Evolutionary conservation across 2,888 invertebrate species (phyloP), one percentile per base, ranked within the genome.

Genomic region (Pollenia angustigena): DNA sequence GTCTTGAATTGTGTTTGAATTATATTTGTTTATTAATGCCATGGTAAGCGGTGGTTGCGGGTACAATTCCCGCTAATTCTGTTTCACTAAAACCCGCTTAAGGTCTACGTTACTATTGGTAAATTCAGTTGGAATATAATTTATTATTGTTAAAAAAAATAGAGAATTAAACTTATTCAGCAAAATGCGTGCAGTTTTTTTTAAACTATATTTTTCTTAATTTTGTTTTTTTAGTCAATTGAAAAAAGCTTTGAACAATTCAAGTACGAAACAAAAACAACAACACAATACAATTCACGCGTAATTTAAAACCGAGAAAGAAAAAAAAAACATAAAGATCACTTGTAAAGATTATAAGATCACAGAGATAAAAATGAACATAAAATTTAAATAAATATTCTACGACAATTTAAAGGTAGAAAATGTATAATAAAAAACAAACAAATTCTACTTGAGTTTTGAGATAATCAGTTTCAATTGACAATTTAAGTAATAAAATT

Each of bases 391-490:
- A 79, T 58, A 82, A 68, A 84, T 60, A 79, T 74, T 72, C 18
- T 72, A 76, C 18, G 52, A 60, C 86, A 84, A 78, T 84, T 72
- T 72, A 72, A 58, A 64, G 62, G 56, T 75, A 44, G n/a, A 32
- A 68, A 56, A 71, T 12, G 23, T 62, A 54, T 23, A 54, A 50
- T 46, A 62, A 40, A 14, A 52, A 12, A 50, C n/a, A 12, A 4
- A 2, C 12, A 54, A n/a, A 54, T 76, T 54, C 54, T 18, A 62
- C 76, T 81, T 68, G 50, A 58, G 62, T 78, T 6, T 78, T 69
- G 50, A 84, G 81, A 84, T 84, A 87, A 87, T 87, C 81, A 79
- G 78, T 81, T 84, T 87, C 87, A 87, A 87, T 87, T 87, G 87
- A 76, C 74, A 87, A 84, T 87, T 87, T 84, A 78, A 84, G 62